phyloP scores from a whole-genome alignment of 2,888 invertebrate species.

The Nomada fabriciana region DNA sequence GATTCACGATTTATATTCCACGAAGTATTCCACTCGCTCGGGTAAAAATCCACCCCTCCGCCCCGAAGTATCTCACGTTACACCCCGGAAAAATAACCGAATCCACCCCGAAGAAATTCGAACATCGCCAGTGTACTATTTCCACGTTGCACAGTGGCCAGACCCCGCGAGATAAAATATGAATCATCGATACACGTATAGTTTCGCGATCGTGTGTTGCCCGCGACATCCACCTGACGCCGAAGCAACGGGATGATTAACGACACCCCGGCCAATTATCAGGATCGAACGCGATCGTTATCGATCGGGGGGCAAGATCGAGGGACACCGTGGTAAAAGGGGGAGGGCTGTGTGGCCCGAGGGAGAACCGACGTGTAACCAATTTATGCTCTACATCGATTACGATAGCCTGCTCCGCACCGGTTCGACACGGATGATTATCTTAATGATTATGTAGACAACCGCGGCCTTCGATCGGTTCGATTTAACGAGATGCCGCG shows the following conservation, averaged over 20 bases:
- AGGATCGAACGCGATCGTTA: constrained; percentile 63
- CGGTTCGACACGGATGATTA: constrained; percentile 68
- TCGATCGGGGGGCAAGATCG: constrained; percentile 56
- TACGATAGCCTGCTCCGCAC: constrained; percentile 53
- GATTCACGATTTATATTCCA: too few species aligned
- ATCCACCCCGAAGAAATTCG: background rate
- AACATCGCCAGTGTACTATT: background rate
- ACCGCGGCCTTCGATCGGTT: constrained; percentile 42
- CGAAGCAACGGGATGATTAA: constrained; percentile 44
- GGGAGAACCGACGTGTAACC: constrained; percentile 49
- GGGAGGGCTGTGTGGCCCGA: constrained; percentile 18
- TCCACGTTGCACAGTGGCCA: constrained; percentile 2
- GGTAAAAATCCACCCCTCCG: background rate
- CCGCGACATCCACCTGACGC: constrained; percentile 22
- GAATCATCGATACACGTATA: constrained; percentile 24
- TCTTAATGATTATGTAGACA: constrained; percentile 71
- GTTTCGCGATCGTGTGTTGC: constrained; percentile 12
- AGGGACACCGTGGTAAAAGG: constrained; percentile 32
- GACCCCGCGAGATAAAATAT: background rate
- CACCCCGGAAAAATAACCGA: background rate
- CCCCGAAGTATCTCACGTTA: background rate
- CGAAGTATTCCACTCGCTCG: too few species aligned
- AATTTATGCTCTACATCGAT: constrained; percentile 70
- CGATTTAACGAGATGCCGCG: constrained; percentile 53
- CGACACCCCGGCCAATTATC: constrained; percentile 48